These are phyloP conservation scores for Periparus ater DNA, from an alignment of 2,797 vertebrate genomes.

Conservation along the genomic window DNA sequence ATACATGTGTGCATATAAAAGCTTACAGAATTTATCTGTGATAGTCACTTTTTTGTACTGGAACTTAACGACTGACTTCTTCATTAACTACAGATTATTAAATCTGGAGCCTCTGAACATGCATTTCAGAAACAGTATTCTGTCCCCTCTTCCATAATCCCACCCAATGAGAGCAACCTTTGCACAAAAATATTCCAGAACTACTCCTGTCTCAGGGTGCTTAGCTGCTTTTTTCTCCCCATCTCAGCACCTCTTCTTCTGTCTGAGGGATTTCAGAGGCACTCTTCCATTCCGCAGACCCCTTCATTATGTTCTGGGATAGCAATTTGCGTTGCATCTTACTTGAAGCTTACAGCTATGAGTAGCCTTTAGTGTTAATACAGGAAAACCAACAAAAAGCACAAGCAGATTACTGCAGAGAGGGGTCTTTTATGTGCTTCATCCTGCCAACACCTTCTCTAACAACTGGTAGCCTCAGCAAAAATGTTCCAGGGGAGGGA, in stretches of 20 bases:
- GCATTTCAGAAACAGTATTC: background rate
- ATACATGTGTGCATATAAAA: background rate
- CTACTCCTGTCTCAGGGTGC: background rate
- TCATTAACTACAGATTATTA: background rate
- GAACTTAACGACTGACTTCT: background rate
- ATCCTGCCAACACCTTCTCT: background rate
- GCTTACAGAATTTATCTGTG: background rate
- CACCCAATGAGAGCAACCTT: background rate
- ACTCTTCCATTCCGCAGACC: background rate
- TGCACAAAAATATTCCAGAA: background rate
- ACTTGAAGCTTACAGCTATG: background rate
- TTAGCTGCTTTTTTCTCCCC: background rate
- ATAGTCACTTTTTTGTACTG: background rate
- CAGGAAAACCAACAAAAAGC: background rate
- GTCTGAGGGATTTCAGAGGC: background rate
- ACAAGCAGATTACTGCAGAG: background rate
- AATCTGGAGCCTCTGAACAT: background rate
- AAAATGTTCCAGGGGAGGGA: background rate
- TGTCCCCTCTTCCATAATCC: background rate
- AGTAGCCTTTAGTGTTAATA: background rate
- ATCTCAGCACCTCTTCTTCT: background rate
- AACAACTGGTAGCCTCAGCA: background rate
- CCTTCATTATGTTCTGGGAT: background rate
- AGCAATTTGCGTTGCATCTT: background rate
- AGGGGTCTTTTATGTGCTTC: background rate